These are phyloP conservation scores for Uropsilus gracilis DNA, from an alignment of 2,113 vertebrate species.

Conservation along the genomic window DNA sequence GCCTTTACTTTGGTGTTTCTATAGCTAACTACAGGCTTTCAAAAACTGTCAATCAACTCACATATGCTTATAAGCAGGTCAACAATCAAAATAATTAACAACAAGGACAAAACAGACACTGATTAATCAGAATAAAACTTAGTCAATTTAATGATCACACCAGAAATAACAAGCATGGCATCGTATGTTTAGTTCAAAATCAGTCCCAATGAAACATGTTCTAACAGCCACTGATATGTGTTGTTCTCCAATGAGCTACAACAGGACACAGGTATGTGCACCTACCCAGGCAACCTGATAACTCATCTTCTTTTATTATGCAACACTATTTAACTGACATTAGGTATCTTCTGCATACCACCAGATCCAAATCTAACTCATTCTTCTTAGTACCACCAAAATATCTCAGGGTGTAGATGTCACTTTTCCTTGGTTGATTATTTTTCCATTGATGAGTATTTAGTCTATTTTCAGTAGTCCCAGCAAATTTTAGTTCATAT, in stretches of 20 bases:
- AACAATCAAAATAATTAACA: constrained; percentile 59
- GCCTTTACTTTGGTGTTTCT: constrained; percentile 25
- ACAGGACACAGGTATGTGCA: neutral
- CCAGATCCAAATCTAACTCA: neutral
- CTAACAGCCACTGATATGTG: neutral
- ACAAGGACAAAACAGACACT: neutral
- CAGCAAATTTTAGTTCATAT: neutral
- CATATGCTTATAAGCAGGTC: neutral
- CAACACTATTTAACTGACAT: neutral
- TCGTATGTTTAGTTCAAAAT: neutral
- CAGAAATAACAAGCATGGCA: constrained; percentile 38
- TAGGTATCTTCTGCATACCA: neutral
- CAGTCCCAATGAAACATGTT: neutral
- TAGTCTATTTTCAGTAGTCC: constrained; percentile 10
- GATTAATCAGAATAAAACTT: constrained; percentile 34
- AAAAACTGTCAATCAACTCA: constrained; percentile 13
- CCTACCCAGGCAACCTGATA: neutral
- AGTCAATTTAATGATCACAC: constrained; percentile 31
- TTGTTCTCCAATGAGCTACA: neutral
- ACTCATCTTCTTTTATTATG: constrained; percentile 5
- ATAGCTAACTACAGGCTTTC: constrained; percentile 14
- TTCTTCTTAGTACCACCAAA: neutral
- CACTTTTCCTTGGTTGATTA: neutral
- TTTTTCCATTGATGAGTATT: neutral
- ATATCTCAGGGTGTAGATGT: neutral